These are phyloP conservation scores for Acleris sparsana DNA, from an alignment of 2,888 invertebrate species.

Conservation along the genomic window DNA sequence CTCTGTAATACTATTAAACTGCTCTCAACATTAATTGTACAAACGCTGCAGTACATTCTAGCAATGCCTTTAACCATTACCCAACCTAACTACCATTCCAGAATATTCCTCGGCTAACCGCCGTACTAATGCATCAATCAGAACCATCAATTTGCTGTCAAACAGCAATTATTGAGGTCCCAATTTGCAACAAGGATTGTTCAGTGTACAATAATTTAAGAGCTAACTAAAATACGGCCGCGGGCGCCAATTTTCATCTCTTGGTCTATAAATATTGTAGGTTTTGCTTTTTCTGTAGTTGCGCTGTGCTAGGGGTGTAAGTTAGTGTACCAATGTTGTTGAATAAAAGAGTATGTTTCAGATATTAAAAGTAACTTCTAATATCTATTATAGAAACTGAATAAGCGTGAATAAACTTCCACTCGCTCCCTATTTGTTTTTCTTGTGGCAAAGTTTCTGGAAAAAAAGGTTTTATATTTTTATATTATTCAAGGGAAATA, in stretches of 20 bases:
- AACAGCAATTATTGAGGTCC: constrained; percentile 44
- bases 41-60: too few relatives aligned
- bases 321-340: neutral
- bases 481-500: too few relatives aligned
- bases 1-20: too few relatives aligned
- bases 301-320: constrained; percentile 35
- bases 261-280: constrained; percentile 59
- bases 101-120: constrained; percentile 19
- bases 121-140: constrained; percentile 38
- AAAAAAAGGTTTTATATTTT: too few relatives aligned
- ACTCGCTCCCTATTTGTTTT: too few relatives aligned
- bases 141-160: constrained; percentile 39
- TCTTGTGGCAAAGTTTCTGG: too few relatives aligned
- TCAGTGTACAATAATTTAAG: constrained; percentile 62
- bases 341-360: too few relatives aligned
- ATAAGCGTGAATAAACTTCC: too few relatives aligned
- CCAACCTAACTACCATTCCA: neutral
- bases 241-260: constrained; percentile 61
- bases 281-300: constrained; percentile 44
- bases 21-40: too few relatives aligned
- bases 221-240: constrained; percentile 61
- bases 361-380: too few relatives aligned
- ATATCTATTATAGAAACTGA: too few relatives aligned
- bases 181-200: constrained; percentile 54
- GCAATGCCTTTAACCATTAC: constrained; percentile 8